Evolutionary conservation across 2,113 vertebrate species (phyloP).

Genomic region (Ivindomyrus marchei): DNA sequence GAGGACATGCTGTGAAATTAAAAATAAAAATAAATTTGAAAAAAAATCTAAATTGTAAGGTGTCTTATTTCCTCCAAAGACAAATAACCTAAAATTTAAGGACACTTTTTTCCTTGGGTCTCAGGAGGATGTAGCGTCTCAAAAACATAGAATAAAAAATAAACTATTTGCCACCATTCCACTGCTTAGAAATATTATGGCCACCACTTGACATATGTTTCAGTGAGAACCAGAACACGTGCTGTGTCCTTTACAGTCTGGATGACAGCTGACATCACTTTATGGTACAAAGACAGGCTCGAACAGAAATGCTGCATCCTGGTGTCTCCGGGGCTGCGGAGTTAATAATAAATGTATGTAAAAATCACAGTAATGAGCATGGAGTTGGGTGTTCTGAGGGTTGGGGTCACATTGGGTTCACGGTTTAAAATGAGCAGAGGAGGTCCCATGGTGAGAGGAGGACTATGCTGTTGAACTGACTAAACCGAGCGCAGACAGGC

Average conservation of each 20-base stretch:
- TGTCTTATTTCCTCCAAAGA: too few relatives aligned
- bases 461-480: neutral
- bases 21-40: too few relatives aligned
- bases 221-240: neutral
- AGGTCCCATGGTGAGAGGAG: neutral
- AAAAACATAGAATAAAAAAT: neutral
- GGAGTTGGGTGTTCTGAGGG: neutral
- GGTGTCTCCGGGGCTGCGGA: neutral
- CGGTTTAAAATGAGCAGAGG: neutral
- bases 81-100: too few relatives aligned
- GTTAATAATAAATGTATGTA: neutral
- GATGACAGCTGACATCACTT: neutral
- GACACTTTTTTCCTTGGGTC: too few relatives aligned
- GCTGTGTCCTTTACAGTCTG: neutral
- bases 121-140: neutral
- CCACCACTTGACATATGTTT: neutral
- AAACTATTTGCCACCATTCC: neutral
- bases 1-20: too few relatives aligned
- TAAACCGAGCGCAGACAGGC: neutral
- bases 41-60: too few relatives aligned
- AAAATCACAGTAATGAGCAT: neutral
- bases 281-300: neutral
- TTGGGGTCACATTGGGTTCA: neutral
- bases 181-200: neutral
- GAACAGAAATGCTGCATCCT: neutral